Evolutionary conservation across 2,113 vertebrate species (phyloP), one percentile per base, ranked within the genome.

Genomic region (Aphyosemion australe): DNA sequence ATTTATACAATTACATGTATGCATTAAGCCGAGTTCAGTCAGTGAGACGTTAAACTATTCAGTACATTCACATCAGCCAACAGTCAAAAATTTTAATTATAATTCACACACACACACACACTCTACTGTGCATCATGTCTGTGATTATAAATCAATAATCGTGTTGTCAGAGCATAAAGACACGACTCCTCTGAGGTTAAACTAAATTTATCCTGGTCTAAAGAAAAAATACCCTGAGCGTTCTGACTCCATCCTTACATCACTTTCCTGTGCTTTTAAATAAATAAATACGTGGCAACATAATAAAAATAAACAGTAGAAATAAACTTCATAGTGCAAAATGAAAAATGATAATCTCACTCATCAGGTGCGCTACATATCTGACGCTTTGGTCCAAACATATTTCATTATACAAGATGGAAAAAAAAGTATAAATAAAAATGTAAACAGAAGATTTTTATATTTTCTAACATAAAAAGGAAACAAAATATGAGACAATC

Each of bases 361-460:
- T 41, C 9, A 37, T 8, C 34, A 8, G 34, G 34, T 37, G 26
- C 34, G 4, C 34, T 37, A 37, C 4, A 37, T 37, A 61, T 32
- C 9, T 48, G 8, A 37, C 1, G 32, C 1, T 61, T 34, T n/a
- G 58, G 66, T 71, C 61, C 68, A 61, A 69, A 66, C 37, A 61
- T 1, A 42, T 12, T 37, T 7, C 41, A 42, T 42, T 42, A 42
- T 26, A 26, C 5, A 26, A 26, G 26, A 26, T 2, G 26, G 26
- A 26, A 26, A 26, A 26, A 5, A 26, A 26, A 5, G 26, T 26
- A 26, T 26, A 42, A 42, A 42, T 11, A 75, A 71, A 82, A 72
- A 21, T 80, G 84, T 85, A 88, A 89, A 89, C 73, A 87, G 5
- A 77, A 74, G 69, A 15, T 54, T 79, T 21, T 14, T 49, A 81